A percentile compares a stretch with the other conserved stretches of the same genome.
phyloP scores from a whole-genome alignment of 2,113 vertebrate species.

The Callaeas wilsoni region DNA sequence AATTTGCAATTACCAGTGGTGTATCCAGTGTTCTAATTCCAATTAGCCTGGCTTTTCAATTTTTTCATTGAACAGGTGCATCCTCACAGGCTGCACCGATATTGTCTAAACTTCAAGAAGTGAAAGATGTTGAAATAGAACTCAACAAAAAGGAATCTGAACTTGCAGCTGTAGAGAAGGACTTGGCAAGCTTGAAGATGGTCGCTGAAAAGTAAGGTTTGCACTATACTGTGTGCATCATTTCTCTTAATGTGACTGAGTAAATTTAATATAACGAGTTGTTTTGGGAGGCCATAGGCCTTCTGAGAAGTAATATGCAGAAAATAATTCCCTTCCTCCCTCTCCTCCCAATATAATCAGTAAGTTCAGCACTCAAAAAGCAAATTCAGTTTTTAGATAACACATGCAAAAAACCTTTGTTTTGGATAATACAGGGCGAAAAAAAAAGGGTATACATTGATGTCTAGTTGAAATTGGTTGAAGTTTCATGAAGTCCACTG shows the following conservation, averaged over 20 bases:
- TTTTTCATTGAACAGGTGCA: conserved; percentile 69
- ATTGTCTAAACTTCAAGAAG: conserved; percentile 82
- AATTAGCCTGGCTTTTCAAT: background rate
- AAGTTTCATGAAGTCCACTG: background rate
- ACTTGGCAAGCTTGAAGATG: conserved; percentile 77
- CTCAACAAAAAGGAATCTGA: conserved; percentile 78
- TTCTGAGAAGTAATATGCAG: background rate
- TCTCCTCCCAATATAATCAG: background rate
- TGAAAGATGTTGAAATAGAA: conserved; percentile 75
- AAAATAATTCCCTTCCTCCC: background rate
- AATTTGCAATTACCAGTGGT: background rate
- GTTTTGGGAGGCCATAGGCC: background rate
- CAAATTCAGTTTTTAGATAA: background rate
- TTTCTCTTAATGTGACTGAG: background rate
- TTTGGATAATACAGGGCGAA: background rate
- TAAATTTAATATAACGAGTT: background rate
- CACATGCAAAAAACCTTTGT: background rate
- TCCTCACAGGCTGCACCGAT: conserved; percentile 77
- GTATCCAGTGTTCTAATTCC: background rate
- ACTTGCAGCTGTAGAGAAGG: conserved; percentile 71
- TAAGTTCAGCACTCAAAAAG: background rate
- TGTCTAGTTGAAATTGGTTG: background rate
- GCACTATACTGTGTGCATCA: fast-evolving
- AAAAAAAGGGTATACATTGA: background rate
- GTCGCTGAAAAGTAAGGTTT: conserved; percentile 83